Base-by-base conservation (phyloP, 2,888 invertebrate genomes). In the Uloborus plumipes region DNA sequence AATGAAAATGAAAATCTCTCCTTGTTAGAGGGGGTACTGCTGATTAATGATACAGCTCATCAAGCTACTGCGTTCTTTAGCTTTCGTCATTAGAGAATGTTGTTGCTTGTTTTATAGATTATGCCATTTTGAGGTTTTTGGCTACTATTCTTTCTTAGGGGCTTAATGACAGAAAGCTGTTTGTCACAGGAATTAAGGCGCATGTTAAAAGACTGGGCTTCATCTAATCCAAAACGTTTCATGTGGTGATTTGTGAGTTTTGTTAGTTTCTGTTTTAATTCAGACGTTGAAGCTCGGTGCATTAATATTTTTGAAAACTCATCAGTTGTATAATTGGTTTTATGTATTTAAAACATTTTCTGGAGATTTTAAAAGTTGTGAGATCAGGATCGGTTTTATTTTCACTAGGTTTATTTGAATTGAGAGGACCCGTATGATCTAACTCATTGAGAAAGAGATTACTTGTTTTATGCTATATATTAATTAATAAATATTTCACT, bases 31-130 rank as follows among this genome's bases (percentile, higher is more conserved):
- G 59, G 55, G 66, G 75, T 47, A 49, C 50, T 53, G 39, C 67
- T 79, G 79, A 79, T 79, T 79, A 79, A 74, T 74, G 80, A 74
- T 79, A 61, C 67, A 62, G 31, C 74, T 80, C 80, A 80, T 80
- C 80, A 80, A 61, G 55, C 47, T 26, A n/a, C 49, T 50, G 70
- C 51, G 62, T 80, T 74, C 64, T 74, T 61, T 79, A 53, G 67
- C 55, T 22, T 39, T 67, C 61, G 66, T 80, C 80, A 80, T 74
- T 74, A 74, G 74, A 80, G 64, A 62, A 65, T 71, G 64, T 65
- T 61, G 31, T 15, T 55, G 31, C 58, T 59, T 69, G 74, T 67
- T 70, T 74, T 80, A 78, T 72, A 47, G 78, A 72, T 78, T 78
- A 71, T 78, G 78, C 66, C 71, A 78, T 71, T 65, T 67, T 22